phyloP scores from a whole-genome alignment of 2,888 invertebrate species.

The Hanleya hanleyi region DNA sequence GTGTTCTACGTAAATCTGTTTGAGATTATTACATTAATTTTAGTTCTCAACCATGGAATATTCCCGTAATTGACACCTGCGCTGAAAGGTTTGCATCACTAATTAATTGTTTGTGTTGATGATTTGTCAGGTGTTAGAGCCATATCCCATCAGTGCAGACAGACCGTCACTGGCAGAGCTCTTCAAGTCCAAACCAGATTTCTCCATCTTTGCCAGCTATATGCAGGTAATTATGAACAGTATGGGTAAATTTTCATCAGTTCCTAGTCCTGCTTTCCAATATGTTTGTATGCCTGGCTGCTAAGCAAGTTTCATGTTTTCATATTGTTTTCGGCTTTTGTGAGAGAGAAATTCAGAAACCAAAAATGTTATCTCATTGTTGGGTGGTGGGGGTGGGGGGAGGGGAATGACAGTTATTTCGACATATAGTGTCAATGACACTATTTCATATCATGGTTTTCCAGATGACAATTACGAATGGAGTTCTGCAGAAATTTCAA shows the following conservation, averaged over 20 bases:
- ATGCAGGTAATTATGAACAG: constrained; percentile 39
- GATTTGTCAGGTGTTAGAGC: constrained; percentile 51
- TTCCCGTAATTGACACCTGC: too few relatives aligned
- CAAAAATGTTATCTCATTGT: too few relatives aligned
- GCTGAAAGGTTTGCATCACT: not conserved
- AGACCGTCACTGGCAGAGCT: constrained; percentile 46
- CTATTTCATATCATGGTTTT: too few relatives aligned
- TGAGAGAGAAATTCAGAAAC: too few relatives aligned
- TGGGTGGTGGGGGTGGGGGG: not conserved
- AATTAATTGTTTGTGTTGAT: not conserved
- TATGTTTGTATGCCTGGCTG: not conserved
- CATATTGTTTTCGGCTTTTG: too few relatives aligned
- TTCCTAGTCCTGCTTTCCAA: not conserved
- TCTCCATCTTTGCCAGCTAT: constrained; percentile 46
- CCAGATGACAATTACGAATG: too few relatives aligned
- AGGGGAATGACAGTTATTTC: not conserved
- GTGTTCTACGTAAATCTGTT: too few relatives aligned
- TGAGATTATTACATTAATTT: too few relatives aligned
- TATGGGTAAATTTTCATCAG: not conserved
- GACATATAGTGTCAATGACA: too few relatives aligned
- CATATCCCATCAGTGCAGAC: constrained; percentile 33
- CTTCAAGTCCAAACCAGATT: constrained; percentile 43
- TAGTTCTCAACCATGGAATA: too few relatives aligned
- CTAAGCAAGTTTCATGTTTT: not conserved
- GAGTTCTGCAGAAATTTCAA: too few relatives aligned